Evolutionary conservation across 2,113 vertebrate genomes (phyloP).

Genomic region (Laticauda colubrina): DNA sequence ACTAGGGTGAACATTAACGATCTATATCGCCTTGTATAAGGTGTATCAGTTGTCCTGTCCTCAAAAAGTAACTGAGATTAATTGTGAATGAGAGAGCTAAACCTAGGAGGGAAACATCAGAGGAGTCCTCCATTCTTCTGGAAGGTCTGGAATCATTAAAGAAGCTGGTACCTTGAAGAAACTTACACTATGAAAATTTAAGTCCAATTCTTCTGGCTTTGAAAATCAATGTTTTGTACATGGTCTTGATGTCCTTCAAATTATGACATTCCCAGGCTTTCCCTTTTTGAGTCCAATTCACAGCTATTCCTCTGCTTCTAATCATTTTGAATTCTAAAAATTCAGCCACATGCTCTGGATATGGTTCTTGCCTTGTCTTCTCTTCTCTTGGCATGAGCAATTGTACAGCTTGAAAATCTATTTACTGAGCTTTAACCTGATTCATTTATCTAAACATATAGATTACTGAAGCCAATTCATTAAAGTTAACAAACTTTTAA

Average conservation of each 20-base stretch:
- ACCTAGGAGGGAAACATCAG: neutral
- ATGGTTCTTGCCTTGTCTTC: neutral
- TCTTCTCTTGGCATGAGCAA: neutral
- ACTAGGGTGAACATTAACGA: neutral
- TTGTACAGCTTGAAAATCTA: neutral
- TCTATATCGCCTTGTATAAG: neutral
- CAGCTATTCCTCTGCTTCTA: neutral
- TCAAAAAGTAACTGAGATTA: neutral
- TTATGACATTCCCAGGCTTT: neutral
- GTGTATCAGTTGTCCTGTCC: neutral
- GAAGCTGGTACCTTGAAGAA: neutral
- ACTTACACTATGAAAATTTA: neutral
- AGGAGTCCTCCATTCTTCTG: neutral
- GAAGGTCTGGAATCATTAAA: neutral
- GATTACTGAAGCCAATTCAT: neutral
- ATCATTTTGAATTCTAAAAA: neutral
- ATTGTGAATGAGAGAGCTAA: neutral
- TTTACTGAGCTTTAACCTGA: neutral
- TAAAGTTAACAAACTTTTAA: neutral
- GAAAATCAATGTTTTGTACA: neutral
- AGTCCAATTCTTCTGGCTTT: neutral
- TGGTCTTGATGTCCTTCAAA: neutral
- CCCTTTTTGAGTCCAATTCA: neutral
- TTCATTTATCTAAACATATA: neutral
- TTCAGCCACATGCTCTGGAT: neutral